A percentile compares a stretch with the other conserved stretches of the same genome.
Evolutionary conservation across 2,113 vertebrate genomes (phyloP).

Genomic region (Solea solea): DNA sequence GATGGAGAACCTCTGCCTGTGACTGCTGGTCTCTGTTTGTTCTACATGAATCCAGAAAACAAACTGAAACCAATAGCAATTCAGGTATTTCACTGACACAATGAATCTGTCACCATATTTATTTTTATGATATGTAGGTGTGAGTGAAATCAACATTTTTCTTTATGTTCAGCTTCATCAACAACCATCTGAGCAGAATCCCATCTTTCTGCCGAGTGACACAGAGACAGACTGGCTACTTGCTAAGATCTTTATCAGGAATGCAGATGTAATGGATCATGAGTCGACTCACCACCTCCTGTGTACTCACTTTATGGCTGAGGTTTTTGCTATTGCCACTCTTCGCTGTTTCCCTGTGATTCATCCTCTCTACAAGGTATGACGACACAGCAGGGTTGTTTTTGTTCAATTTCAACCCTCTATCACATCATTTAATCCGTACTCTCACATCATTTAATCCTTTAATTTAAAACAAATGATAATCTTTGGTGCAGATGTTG

Average conservation of each 20-base stretch:
- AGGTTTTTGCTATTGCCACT: conserved; percentile 72
- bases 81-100: conserved; percentile 68
- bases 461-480: too few relatives aligned
- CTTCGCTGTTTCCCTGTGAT: conserved; percentile 75
- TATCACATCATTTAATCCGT: too few relatives aligned
- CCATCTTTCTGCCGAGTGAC: conserved; percentile 82
- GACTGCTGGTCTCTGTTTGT: conserved; percentile 74
- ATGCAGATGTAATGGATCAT: conserved; percentile 70
- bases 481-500: too few relatives aligned
- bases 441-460: too few relatives aligned
- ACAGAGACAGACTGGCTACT: conserved; percentile 78
- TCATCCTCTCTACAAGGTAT: conserved; percentile 83
- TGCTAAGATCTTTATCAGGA: conserved; percentile 81
- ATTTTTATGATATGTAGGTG: background rate
- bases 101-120: background rate
- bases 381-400: background rate
- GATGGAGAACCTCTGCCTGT: conserved; percentile 57
- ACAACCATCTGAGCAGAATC: conserved; percentile 58
- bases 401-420: background rate
- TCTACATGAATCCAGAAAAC: conserved; percentile 70
- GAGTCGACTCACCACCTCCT: conserved; percentile 74
- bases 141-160: background rate
- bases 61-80: conserved; percentile 81
- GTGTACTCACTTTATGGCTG: conserved; percentile 75
- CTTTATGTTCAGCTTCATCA: conserved; percentile 55